phyloP scores from a whole-genome alignment of 2,888 invertebrate species.

The Troides aeacus region DNA sequence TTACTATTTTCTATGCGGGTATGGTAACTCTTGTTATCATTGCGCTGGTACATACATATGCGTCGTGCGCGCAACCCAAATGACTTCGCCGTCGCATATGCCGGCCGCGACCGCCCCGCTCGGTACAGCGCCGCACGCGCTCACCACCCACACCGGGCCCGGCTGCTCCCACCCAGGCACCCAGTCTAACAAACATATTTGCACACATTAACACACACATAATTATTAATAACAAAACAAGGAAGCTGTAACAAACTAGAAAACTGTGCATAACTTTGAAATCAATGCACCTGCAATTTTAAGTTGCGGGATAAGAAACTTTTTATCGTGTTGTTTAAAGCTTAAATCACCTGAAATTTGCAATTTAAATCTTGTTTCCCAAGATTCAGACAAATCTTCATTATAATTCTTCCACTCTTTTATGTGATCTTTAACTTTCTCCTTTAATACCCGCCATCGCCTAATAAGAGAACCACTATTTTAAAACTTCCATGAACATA shows the following conservation, averaged over 20 bases:
- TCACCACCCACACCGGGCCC: constrained; percentile 69
- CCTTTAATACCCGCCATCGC: constrained; percentile 59
- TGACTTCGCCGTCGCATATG: constrained; percentile 52
- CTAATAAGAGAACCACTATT: constrained; percentile 38
- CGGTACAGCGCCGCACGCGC: constrained; percentile 69
- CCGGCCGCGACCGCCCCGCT: constrained; percentile 69
- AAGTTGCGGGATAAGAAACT: not conserved
- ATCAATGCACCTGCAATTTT: too few relatives aligned
- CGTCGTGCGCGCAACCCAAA: constrained; percentile 67
- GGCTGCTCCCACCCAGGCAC: constrained; percentile 50
- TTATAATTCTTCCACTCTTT: constrained; percentile 65
- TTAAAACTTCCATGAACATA: not conserved
- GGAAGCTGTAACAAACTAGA: too few relatives aligned
- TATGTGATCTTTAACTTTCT: constrained; percentile 51
- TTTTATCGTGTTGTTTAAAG: not conserved
- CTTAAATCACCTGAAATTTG: constrained; percentile 52
- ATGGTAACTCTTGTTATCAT: not conserved
- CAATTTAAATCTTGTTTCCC: constrained; percentile 58
- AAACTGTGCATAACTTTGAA: too few relatives aligned
- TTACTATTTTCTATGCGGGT: not conserved
- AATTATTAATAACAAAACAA: not conserved
- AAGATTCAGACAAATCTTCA: constrained; percentile 53
- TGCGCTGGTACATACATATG: constrained; percentile 49
- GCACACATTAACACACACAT: too few relatives aligned
- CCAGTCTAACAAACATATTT: constrained; percentile 46